Base-by-base conservation (phyloP, 2,113 vertebrate genomes). In the Trogon surrucura region DNA sequence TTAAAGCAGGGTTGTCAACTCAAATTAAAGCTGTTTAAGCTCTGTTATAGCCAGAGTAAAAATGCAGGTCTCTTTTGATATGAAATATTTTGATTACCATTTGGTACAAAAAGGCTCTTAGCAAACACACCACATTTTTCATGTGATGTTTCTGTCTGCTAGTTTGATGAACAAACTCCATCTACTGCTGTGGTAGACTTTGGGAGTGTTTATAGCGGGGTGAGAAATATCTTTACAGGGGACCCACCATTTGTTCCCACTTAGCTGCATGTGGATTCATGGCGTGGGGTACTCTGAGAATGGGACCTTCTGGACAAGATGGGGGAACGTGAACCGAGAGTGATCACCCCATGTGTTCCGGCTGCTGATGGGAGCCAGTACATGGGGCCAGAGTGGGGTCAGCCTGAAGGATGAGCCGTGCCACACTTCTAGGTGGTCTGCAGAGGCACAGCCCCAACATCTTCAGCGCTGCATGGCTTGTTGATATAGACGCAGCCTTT, bases 391-490 rank as follows among this genome's bases (percentile, higher is more conserved):
- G 62, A 56, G 30, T 2, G 19, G 73, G 26, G 5, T 3, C 25
- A 73, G 13, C 26, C 38, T 36, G 25, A 66, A 78, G 78, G 17
- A 95, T 45, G 54, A 48, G 22, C 22, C 12, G 21, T 32, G 12
- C 58, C 41, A 61, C 13, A 8, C 12, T 61, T 20, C 14, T 56
- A 26, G 11, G 19, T 16, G 2, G 8, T 30, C 6, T 23, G 10
- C 7, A n/a, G n/a, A 44, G 8, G 12, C 11, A 32, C 10, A 65
- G 26, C 20, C 16, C 9, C 56, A 70, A 27, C 15, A 78, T 32
- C 53, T 56, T n/a, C 61, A 62, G 1, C 0, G 1, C 18, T 58
- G 5, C 0, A 0, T 32, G 10, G 3, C 12, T 74, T 2, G 0
- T 30, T 57, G 8, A 0, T 8, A 21, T 0, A 58, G 27, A 65